Evolutionary conservation across 2,113 vertebrate species (phyloP).

Genomic region (Apteryx owenii): DNA sequence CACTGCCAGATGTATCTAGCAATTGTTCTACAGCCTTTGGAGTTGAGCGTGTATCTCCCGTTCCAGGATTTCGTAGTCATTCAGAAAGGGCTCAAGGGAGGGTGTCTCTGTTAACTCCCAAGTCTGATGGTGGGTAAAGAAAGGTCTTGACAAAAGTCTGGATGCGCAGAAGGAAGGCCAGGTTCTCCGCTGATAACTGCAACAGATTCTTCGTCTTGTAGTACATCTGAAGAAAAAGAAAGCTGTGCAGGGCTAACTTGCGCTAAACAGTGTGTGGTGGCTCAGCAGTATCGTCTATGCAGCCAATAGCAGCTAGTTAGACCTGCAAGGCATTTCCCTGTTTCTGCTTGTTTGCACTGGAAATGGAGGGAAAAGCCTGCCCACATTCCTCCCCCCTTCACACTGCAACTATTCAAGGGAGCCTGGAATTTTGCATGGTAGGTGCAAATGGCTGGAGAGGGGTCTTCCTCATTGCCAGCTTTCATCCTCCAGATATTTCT

Average conservation of each 20-base stretch:
- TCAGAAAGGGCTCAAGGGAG: neutral
- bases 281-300: neutral
- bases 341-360: neutral
- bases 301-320: neutral
- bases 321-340: fast-evolving
- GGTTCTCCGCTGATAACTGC: neutral
- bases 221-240: neutral
- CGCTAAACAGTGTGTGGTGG: neutral
- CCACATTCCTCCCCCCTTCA: fast-evolving
- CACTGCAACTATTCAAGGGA: neutral
- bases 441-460: neutral
- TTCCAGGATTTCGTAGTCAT: neutral
- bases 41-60: neutral
- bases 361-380: neutral
- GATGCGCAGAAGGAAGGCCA: neutral
- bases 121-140: neutral
- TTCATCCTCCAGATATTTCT: neutral
- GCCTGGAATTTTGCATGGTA: neutral
- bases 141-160: neutral
- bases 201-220: neutral
- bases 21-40: neutral
- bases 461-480: neutral
- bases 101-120: neutral
- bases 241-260: neutral
- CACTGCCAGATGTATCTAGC: fast-evolving